phyloP scores from a whole-genome alignment of 2,888 invertebrate species.

The Chouioia cunea region DNA sequence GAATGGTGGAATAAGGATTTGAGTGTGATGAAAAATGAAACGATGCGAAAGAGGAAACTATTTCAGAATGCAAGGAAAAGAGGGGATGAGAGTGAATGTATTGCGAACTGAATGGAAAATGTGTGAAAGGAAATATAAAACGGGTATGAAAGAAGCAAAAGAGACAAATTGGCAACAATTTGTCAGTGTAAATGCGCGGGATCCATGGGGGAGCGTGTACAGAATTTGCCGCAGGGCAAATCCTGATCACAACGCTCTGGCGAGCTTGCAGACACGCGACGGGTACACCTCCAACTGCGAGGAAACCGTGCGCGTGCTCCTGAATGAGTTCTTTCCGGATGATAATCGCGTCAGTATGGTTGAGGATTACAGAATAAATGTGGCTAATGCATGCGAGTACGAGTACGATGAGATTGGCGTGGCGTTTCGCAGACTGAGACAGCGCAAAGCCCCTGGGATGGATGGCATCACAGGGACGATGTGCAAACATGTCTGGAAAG shows the following conservation, averaged over 20 bases:
- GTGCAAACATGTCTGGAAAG: constrained; percentile 3
- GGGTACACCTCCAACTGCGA: not conserved
- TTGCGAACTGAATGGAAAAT: too few relatives aligned
- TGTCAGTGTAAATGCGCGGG: too few relatives aligned
- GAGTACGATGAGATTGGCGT: too few relatives aligned
- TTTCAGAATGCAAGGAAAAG: not conserved
- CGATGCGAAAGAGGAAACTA: not conserved
- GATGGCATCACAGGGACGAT: constrained; percentile 22
- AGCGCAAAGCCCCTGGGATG: constrained; percentile 20
- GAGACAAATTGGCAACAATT: constrained; percentile 4
- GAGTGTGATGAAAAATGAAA: not conserved
- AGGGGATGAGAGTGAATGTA: too few relatives aligned
- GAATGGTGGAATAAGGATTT: constrained; percentile 1
- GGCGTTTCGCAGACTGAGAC: too few relatives aligned
- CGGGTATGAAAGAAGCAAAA: not conserved
- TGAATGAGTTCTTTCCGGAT: constrained; percentile 7
- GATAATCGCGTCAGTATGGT: too few relatives aligned
- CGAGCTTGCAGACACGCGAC: not conserved
- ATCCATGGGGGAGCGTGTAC: too few relatives aligned
- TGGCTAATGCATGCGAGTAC: too few relatives aligned
- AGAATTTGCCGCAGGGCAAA: too few relatives aligned
- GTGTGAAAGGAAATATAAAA: constrained; percentile 10
- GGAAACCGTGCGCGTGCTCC: not conserved
- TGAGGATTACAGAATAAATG: too few relatives aligned
- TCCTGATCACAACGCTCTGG: too few relatives aligned